These are phyloP conservation scores for Liparis tanakae DNA, from an alignment of 2,797 vertebrate genomes.

Conservation along the genomic window DNA sequence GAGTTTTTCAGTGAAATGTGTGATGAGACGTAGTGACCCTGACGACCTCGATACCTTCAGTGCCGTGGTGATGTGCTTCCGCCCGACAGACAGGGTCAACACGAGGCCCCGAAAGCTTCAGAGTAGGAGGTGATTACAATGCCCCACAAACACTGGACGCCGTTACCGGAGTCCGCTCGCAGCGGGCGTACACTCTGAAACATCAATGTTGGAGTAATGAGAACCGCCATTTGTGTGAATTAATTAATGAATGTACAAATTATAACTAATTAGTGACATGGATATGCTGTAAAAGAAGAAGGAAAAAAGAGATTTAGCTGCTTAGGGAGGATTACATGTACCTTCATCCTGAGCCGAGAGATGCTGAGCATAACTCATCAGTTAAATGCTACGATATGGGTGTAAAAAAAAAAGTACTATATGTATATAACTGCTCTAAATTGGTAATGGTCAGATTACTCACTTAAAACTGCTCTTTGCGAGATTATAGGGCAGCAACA, in stretches of 20 bases:
- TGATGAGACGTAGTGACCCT: slow-evolving; percentile 10
- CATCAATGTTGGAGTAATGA: slow-evolving; percentile 41
- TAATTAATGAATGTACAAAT: slow-evolving; percentile 6
- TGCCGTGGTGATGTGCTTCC: slow-evolving; percentile 33
- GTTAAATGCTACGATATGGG: not conserved
- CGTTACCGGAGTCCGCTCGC: not conserved
- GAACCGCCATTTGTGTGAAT: slow-evolving; percentile 39
- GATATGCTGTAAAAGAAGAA: slow-evolving; percentile 13
- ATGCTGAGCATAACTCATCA: slow-evolving; percentile 5
- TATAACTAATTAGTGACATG: slow-evolving; percentile 46
- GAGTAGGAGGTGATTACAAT: slow-evolving; percentile 49
- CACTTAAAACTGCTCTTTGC: not conserved
- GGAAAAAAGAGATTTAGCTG: not conserved
- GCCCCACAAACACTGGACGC: slow-evolving; percentile 46
- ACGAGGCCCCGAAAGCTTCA: slow-evolving; percentile 10
- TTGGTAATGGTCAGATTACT: not conserved
- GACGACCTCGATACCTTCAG: slow-evolving; percentile 30
- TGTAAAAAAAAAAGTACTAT: not conserved
- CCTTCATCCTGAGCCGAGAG: slow-evolving; percentile 10
- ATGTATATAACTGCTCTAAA: not conserved
- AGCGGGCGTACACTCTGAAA: not conserved
- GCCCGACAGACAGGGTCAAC: slow-evolving; percentile 40
- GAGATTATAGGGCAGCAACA: not conserved
- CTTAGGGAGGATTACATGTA: slow-evolving; percentile 23
- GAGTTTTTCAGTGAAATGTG: slow-evolving; percentile 20